Conservation (phyloP, 2,113 vertebrate species). For the Neotoma lepida region DNA sequence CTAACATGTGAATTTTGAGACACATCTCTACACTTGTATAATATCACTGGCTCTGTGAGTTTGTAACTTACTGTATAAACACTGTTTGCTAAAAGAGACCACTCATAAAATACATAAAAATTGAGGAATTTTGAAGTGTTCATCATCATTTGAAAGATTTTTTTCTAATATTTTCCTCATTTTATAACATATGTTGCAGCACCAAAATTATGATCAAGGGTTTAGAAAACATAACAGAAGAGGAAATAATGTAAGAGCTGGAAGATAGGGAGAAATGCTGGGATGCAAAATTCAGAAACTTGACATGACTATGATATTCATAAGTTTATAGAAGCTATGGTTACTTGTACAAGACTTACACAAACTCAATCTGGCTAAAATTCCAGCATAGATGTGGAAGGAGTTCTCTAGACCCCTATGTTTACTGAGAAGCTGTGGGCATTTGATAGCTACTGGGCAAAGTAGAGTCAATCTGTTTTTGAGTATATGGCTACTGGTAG, state of each 20-base stretch:
- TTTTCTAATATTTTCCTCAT: background rate
- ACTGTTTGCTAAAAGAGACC: background rate
- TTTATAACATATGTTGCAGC: background rate
- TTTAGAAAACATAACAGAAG: background rate
- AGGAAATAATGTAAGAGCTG: background rate
- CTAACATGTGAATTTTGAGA: background rate
- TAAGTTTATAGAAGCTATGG: background rate
- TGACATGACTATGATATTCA: background rate
- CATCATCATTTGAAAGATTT: background rate
- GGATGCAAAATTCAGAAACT: background rate
- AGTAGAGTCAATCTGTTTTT: background rate
- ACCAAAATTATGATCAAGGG: background rate
- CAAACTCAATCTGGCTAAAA: background rate
- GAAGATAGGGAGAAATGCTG: background rate
- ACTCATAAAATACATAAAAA: background rate
- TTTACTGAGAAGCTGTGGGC: background rate
- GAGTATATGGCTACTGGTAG: background rate
- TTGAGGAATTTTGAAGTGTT: background rate
- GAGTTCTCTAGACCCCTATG: background rate
- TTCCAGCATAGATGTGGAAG: background rate
- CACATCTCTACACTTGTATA: background rate
- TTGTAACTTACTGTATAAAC: background rate
- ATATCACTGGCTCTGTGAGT: background rate
- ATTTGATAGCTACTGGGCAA: background rate
- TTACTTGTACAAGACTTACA: background rate